Conservation (phyloP, 2,797 vertebrate species). For the Phoxinus dragarum region DNA sequence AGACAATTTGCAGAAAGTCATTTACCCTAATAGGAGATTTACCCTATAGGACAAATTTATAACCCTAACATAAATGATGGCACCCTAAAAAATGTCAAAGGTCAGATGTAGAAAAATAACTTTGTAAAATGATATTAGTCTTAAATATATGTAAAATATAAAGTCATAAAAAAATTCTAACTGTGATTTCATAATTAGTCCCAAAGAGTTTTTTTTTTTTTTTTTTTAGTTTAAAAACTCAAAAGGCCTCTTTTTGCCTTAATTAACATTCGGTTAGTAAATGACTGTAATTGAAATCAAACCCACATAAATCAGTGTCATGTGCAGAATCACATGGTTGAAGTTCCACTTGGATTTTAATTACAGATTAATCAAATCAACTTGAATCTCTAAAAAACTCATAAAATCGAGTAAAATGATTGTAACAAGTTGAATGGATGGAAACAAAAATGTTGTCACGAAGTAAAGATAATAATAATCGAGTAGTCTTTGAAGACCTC, state of each 20-base stretch:
- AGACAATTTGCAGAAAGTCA: neutral
- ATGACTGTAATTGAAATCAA: neutral
- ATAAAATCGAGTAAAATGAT: neutral
- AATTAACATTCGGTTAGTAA: slow-evolving; percentile 13
- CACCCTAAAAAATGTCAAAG: neutral
- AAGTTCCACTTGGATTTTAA: neutral
- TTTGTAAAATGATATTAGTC: neutral
- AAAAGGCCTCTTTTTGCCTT: slow-evolving; percentile 2
- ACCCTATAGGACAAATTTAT: neutral
- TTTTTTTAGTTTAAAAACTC: neutral
- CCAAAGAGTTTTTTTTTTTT: neutral
- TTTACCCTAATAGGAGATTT: neutral
- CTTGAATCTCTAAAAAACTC: neutral
- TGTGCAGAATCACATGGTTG: neutral
- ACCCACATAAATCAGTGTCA: slow-evolving; percentile 13
- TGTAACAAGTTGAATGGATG: neutral
- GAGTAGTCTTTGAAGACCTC: neutral
- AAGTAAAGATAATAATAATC: neutral
- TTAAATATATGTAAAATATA: neutral
- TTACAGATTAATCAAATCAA: neutral
- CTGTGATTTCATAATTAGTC: neutral
- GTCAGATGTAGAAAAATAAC: neutral
- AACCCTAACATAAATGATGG: neutral
- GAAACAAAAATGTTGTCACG: neutral
- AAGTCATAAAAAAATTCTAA: neutral